Conservation (phyloP, 2,113 vertebrate species). For the Toxotes jaculatrix region DNA sequence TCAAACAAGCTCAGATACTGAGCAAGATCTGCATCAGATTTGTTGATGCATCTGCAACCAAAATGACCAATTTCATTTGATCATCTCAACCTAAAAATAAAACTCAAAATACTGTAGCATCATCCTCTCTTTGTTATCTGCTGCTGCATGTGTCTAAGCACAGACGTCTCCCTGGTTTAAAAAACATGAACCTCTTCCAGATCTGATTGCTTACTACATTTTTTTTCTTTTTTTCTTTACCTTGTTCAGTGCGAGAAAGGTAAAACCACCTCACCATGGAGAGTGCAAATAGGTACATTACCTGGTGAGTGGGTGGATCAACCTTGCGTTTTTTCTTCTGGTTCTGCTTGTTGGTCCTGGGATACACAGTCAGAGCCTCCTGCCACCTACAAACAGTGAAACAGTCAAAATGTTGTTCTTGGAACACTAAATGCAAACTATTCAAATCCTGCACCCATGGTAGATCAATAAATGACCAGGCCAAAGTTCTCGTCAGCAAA, state of each 20-base stretch:
- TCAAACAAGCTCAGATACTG: not conserved
- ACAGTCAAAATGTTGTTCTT: constrained; percentile 2
- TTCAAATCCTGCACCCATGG: not conserved
- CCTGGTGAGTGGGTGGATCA: constrained; percentile 95
- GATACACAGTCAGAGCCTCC: constrained; percentile 94
- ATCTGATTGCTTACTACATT: not conserved
- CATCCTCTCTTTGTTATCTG: not conserved
- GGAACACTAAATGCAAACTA: constrained; percentile 4
- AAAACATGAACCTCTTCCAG: not conserved
- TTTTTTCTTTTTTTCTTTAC: not conserved
- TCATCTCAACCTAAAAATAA: not conserved
- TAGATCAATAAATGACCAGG: constrained; percentile 13
- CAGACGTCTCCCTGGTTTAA: too few species aligned
- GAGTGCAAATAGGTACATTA: constrained; percentile 69
- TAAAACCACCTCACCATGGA: not conserved
- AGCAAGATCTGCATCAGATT: not conserved
- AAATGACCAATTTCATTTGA: not conserved
- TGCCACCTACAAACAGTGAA: constrained; percentile 87
- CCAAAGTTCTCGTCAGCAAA: constrained; percentile 4
- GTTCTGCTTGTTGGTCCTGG: constrained; percentile 97
- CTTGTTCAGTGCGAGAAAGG: not conserved
- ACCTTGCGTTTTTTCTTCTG: constrained; percentile 99
- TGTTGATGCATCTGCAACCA: not conserved
- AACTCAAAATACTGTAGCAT: not conserved
- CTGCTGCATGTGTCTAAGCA: too few species aligned